Conservation (phyloP, 2,797 vertebrate genomes). For the Micrastur ruficollis region DNA sequence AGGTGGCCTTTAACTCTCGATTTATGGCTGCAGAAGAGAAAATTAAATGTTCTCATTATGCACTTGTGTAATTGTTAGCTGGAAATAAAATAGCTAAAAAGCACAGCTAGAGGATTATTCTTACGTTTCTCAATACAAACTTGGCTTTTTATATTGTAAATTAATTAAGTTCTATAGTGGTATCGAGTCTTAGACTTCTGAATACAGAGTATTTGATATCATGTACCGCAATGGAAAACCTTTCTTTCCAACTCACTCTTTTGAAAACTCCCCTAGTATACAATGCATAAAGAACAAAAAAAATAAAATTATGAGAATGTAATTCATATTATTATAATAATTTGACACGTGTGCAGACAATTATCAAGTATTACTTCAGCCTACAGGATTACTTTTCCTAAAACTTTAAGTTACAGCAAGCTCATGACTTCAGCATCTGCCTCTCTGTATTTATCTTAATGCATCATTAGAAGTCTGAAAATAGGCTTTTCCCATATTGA, state of each 20-base stretch:
- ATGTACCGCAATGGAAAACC: background rate
- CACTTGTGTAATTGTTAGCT: background rate
- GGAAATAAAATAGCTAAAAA: background rate
- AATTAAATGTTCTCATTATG: background rate
- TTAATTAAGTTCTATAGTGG: background rate
- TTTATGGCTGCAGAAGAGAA: conserved; percentile 83
- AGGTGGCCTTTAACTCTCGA: conserved; percentile 96
- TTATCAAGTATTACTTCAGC: background rate
- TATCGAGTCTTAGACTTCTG: background rate
- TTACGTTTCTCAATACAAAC: background rate
- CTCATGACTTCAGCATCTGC: background rate
- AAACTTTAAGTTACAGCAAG: background rate
- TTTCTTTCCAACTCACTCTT: background rate
- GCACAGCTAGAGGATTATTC: background rate
- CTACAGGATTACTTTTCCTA: background rate
- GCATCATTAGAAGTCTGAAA: background rate
- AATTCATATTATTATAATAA: background rate
- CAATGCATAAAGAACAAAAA: background rate
- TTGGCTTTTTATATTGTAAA: background rate
- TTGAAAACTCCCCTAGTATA: background rate
- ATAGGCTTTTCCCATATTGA: background rate
- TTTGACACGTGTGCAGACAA: background rate
- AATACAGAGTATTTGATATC: background rate
- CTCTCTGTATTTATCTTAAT: background rate
- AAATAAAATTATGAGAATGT: background rate